These are phyloP conservation scores for Ploceus nigricollis DNA, from an alignment of 2,113 vertebrate species.

Conservation along the genomic window DNA sequence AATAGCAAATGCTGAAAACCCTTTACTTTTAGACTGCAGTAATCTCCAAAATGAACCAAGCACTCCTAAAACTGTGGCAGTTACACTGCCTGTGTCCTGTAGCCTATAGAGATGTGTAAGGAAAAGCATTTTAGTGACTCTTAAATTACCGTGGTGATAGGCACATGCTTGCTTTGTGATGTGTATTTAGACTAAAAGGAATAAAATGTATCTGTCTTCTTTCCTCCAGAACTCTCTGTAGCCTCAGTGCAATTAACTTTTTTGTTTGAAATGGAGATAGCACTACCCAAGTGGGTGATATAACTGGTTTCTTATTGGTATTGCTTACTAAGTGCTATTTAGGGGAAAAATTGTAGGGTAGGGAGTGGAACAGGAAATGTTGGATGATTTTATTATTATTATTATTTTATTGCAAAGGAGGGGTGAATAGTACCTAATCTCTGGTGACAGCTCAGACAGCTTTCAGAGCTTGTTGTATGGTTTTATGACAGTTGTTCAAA, in stretches of 20 bases:
- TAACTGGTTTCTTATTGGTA: background rate
- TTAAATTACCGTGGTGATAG: background rate
- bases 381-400: background rate
- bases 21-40: background rate
- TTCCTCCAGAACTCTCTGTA: background rate
- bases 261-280: background rate
- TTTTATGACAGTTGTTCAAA: background rate
- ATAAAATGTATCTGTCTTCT: background rate
- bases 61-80: background rate
- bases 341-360: background rate
- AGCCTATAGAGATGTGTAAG: background rate
- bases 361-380: slow-evolving; percentile 6
- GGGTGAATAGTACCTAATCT: background rate
- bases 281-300: background rate
- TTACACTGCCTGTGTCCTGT: background rate
- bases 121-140: background rate
- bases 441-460: background rate
- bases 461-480: background rate
- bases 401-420: slow-evolving; percentile 7
- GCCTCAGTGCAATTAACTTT: background rate
- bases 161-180: background rate
- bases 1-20: background rate
- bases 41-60: background rate
- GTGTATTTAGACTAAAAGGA: background rate
- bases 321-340: background rate